Evolutionary conservation across 2,888 invertebrate genomes (phyloP), one percentile per base, ranked within the genome.

Genomic region (Drosophila mimetica): DNA sequence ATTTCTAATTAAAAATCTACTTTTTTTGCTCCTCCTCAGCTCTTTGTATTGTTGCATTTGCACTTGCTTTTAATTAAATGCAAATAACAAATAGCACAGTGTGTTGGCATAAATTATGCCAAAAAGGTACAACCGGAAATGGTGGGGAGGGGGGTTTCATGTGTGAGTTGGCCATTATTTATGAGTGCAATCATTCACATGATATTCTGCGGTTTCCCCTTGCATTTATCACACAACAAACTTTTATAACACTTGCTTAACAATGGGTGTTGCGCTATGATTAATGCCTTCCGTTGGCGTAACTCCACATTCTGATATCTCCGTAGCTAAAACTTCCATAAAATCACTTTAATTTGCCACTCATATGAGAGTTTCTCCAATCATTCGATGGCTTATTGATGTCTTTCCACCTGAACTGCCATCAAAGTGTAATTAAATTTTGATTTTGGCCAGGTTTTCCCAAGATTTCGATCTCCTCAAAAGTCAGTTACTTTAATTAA

Each of bases 181-280:
- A 84, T 84, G 84, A 71, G 74, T 69, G 88, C 86, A 84, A 84
- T 84, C 86, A 88, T 86, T 84, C 88, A 84, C 88, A 76, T 79
- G 76, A 88, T 83, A 84, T 88, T 86, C 76, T 88, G 84, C 76
- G 84, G 84, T 88, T 78, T 53, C 39, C 75, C 67, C 70, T 73
- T 73, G 80, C 86, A 84, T 84, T 84, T 84, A 84, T 88, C 88
- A 74, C 20, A 22, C 64, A 79, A 71, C 78, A 82, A 86, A 79
- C 77, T 83, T 84, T 87, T 83, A 86, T 86, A 88, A 78, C 85
- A 85, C 82, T 84, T 74, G 74, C 47, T 51, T 32, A 39, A 60
- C 51, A 55, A 52, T 52, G 47, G 42, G 55, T 58, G 32, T 50
- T 54, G 47, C 46, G 16, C 42, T 69, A 66, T 82, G 78, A 84